These are phyloP conservation scores for Nephrocerus scutellatus DNA, from an alignment of 2,888 invertebrate species.

Conservation along the genomic window DNA sequence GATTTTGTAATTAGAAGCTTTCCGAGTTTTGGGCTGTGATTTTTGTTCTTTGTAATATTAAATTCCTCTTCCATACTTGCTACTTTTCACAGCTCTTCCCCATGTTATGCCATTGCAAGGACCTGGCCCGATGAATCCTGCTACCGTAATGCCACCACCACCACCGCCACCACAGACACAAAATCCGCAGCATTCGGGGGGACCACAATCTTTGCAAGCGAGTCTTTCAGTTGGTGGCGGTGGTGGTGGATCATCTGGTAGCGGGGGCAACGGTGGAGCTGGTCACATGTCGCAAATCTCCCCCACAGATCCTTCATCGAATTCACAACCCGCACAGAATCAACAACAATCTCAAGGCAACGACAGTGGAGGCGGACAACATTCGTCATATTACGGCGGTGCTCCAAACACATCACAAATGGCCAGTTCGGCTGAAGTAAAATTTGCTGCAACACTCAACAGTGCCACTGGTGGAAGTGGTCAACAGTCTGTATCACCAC, in stretches of 20 bases:
- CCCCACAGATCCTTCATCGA: slow-evolving; percentile 35
- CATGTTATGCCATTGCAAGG: slow-evolving; percentile 44
- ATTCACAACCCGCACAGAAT: slow-evolving; percentile 28
- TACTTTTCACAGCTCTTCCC: slow-evolving; percentile 36
- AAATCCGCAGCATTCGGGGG: slow-evolving; percentile 33
- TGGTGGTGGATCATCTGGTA: slow-evolving; percentile 29
- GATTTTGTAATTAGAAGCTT: slow-evolving; percentile 5
- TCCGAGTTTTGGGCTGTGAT: slow-evolving; percentile 2
- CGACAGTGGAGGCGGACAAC: slow-evolving; percentile 27
- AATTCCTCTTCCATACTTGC: not conserved
- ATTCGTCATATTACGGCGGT: slow-evolving; percentile 31
- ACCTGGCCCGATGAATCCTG: slow-evolving; percentile 39
- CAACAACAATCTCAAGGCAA: slow-evolving; percentile 31
- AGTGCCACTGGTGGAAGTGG: slow-evolving; percentile 17
- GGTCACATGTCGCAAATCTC: slow-evolving; percentile 37
- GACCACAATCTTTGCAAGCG: slow-evolving; percentile 21
- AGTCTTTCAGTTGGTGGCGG: slow-evolving; percentile 19
- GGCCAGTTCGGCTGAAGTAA: slow-evolving; percentile 37
- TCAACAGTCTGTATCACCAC: slow-evolving; percentile 34
- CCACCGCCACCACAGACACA: slow-evolving; percentile 42
- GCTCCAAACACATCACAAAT: slow-evolving; percentile 36
- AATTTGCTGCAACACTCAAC: slow-evolving; percentile 33
- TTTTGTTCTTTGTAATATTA: not conserved
- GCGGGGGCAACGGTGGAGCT: slow-evolving; percentile 24
- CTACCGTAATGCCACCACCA: slow-evolving; percentile 43